Percentiles rank a stretch among this genome's conserved stretches.
phyloP scores from a whole-genome alignment of 2,797 vertebrate genomes.

The Hafferia zeledoni region DNA sequence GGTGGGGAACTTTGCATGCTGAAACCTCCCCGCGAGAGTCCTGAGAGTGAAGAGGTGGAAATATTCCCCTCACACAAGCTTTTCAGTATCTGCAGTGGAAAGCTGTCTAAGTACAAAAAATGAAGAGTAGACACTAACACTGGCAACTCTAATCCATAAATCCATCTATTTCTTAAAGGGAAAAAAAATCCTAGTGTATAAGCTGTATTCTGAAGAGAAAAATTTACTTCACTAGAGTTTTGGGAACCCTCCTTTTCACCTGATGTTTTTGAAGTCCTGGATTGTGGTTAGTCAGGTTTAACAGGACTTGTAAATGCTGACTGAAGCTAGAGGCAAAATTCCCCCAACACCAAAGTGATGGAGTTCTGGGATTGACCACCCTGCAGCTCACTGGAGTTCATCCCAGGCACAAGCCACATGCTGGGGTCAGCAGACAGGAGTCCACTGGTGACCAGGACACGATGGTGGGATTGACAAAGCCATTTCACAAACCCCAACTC shows the following conservation, averaged over 20 bases:
- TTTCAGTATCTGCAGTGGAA: background rate
- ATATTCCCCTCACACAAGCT: background rate
- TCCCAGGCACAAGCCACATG: background rate
- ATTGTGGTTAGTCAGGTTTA: constrained; percentile 60
- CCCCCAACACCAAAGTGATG: background rate
- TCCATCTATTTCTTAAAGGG: background rate
- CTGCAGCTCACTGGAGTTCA: background rate
- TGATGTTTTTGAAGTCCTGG: background rate
- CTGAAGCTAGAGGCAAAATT: constrained; percentile 17
- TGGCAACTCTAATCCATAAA: background rate
- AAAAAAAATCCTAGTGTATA: background rate
- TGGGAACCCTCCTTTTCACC: background rate
- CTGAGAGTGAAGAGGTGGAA: background rate
- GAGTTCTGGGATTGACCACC: background rate
- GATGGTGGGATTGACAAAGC: background rate
- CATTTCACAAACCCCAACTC: background rate
- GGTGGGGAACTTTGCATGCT: background rate
- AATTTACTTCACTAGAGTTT: background rate
- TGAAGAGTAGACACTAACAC: background rate
- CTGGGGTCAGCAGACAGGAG: background rate
- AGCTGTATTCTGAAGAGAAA: background rate
- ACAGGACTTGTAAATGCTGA: constrained; percentile 11
- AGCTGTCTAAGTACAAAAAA: background rate
- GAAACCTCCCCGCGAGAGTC: background rate
- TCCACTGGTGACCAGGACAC: background rate